A percentile compares a stretch with the other conserved stretches of the same genome.
phyloP scores from a whole-genome alignment of 2,888 invertebrate genomes.

The Encarsia formosa region DNA sequence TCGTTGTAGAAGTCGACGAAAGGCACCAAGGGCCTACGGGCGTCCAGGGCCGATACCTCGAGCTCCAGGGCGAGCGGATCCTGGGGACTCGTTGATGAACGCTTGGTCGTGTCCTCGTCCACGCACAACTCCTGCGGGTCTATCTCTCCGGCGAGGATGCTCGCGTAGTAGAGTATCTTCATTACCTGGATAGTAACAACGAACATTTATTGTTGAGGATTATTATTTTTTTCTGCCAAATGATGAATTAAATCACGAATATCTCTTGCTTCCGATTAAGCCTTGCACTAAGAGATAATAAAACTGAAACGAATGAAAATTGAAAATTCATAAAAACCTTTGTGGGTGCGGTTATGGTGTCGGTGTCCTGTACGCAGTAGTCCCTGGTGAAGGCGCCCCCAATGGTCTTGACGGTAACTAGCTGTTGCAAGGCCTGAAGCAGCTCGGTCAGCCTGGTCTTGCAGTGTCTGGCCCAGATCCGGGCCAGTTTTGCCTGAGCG shows the following conservation, averaged over 20 bases:
- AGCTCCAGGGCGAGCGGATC: constrained; percentile 67
- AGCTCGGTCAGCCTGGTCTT: constrained; percentile 61
- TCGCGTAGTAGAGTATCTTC: constrained; percentile 86
- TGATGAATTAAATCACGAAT: too few species aligned
- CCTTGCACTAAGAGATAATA: too few species aligned
- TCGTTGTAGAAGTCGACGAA: constrained; percentile 94
- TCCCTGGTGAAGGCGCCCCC: constrained; percentile 69
- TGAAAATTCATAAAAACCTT: too few species aligned
- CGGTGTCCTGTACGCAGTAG: constrained; percentile 80
- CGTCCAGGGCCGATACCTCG: constrained; percentile 72
- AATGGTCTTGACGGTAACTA: constrained; percentile 81
- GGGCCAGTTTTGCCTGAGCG: constrained; percentile 76
- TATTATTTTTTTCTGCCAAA: too few species aligned
- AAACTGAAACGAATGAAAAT: too few species aligned
- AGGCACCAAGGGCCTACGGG: constrained; percentile 76
- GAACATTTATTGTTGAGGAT: too few species aligned
- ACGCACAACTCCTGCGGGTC: constrained; percentile 61
- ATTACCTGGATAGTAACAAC: too few species aligned
- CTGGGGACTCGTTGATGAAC: constrained; percentile 32
- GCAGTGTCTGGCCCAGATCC: constrained; percentile 73
- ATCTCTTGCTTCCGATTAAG: too few species aligned
- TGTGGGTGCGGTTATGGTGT: constrained; percentile 77
- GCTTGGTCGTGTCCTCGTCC: constrained; percentile 53
- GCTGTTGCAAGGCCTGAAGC: constrained; percentile 77
- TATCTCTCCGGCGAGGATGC: constrained; percentile 76